phyloP scores from a whole-genome alignment of 2,888 invertebrate genomes.

The Habrosyne pyritoides region DNA sequence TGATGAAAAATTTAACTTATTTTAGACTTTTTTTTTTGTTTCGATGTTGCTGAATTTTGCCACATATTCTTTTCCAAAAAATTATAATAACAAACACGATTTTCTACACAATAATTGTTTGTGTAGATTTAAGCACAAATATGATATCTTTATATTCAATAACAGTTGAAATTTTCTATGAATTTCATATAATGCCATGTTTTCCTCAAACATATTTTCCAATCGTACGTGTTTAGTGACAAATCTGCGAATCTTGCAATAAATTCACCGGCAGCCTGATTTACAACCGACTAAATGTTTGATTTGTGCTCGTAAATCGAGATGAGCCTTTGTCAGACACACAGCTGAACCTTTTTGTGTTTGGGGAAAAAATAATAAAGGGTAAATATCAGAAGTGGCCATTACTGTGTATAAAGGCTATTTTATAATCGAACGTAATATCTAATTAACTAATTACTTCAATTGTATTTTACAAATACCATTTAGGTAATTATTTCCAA shows the following conservation, averaged over 20 bases:
- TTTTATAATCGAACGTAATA: background rate
- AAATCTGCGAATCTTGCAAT: constrained; percentile 56
- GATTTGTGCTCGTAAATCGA: constrained; percentile 81
- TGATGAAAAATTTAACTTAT: too few species aligned
- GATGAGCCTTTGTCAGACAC: constrained; percentile 73
- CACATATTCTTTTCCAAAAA: too few species aligned
- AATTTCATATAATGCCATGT: background rate
- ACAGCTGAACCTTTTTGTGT: constrained; percentile 56
- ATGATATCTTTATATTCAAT: too few species aligned
- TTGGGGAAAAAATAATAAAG: constrained; percentile 18
- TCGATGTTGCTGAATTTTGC: too few species aligned
- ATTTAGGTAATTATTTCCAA: too few species aligned
- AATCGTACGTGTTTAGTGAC: constrained; percentile 54
- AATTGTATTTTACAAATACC: background rate
- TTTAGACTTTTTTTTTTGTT: too few species aligned
- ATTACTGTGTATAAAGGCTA: constrained; percentile 26
- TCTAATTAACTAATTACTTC: background rate
- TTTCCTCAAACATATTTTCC: constrained; percentile 37
- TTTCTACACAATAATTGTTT: too few species aligned
- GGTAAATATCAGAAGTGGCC: background rate
- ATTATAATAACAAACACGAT: too few species aligned
- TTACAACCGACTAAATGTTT: constrained; percentile 80
- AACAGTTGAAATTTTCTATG: too few species aligned
- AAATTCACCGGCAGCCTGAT: constrained; percentile 76
- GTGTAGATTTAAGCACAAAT: too few species aligned